phyloP scores from a whole-genome alignment of 2,113 vertebrate species.

The Macrotis lagotis region DNA sequence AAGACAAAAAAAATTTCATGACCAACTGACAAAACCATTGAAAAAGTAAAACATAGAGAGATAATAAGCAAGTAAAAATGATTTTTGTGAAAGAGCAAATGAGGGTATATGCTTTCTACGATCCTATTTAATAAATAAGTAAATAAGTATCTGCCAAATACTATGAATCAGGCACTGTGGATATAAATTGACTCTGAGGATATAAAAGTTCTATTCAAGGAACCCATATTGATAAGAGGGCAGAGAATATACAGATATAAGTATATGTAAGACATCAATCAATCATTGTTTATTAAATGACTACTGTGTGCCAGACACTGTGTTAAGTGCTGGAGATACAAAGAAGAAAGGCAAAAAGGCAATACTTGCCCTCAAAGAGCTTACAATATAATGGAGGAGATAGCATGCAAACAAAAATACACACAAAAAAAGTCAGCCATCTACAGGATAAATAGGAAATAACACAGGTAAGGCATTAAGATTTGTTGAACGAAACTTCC shows the following conservation, averaged over 20 bases:
- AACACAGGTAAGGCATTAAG: background rate
- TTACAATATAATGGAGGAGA: background rate
- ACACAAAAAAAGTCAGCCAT: background rate
- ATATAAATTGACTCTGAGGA: background rate
- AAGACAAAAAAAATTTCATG: no score
- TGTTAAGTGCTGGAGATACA: background rate
- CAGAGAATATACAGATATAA: background rate
- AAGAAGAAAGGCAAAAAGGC: background rate
- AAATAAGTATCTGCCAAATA: background rate
- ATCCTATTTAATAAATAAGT: background rate
- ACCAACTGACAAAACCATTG: background rate
- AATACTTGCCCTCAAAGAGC: background rate
- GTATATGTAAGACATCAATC: background rate
- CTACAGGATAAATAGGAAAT: background rate
- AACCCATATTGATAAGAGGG: background rate
- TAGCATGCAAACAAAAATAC: background rate
- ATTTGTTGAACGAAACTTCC: background rate
- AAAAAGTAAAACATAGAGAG: background rate
- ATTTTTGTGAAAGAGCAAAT: conserved; percentile 27
- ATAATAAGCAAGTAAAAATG: background rate
- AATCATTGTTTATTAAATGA: background rate
- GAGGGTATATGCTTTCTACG: background rate
- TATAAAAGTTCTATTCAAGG: background rate
- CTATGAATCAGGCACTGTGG: background rate
- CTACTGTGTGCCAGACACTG: background rate